phyloP scores from a whole-genome alignment of 1,140 invertebrate genomes.

The Sipha flava region DNA sequence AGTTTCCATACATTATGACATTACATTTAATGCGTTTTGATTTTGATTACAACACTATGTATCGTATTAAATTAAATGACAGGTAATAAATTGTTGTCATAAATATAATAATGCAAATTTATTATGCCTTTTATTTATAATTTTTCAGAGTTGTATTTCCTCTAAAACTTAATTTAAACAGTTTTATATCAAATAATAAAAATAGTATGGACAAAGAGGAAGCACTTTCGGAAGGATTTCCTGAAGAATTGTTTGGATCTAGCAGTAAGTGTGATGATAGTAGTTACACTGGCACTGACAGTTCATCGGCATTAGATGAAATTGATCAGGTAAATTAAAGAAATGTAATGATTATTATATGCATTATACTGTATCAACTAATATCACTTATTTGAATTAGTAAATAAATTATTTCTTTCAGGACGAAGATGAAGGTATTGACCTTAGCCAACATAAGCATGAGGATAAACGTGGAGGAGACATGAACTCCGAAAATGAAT shows the following conservation, averaged over 20 bases:
- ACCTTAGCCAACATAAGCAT: conserved; percentile 50
- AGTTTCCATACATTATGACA: conserved; percentile 81
- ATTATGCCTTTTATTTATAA: too few species aligned
- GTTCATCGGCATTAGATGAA: conserved; percentile 57
- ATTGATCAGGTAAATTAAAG: conserved; percentile 43
- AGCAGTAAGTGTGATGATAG: conserved; percentile 54
- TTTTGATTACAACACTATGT: conserved; percentile 79
- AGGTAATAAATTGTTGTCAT: conserved; percentile 50
- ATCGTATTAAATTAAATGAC: conserved; percentile 85
- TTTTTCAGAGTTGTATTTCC: conserved; percentile 70
- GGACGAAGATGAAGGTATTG: conserved; percentile 53
- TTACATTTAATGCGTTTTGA: conserved; percentile 85
- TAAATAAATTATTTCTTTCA: conserved; percentile 30
- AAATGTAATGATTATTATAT: background rate
- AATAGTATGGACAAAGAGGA: conserved; percentile 41
- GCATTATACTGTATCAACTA: background rate
- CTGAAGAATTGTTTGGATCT: conserved; percentile 44
- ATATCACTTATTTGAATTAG: too few species aligned
- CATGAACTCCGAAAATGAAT: conserved; percentile 36
- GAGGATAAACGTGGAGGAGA: conserved; percentile 47
- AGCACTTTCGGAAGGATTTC: conserved; percentile 38
- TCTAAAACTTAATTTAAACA: conserved; percentile 70
- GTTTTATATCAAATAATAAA: conserved; percentile 52
- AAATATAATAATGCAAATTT: background rate
- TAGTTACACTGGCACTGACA: conserved; percentile 62